Conservation (phyloP, 2,113 vertebrate genomes). For the Pseudonaja textilis region DNA sequence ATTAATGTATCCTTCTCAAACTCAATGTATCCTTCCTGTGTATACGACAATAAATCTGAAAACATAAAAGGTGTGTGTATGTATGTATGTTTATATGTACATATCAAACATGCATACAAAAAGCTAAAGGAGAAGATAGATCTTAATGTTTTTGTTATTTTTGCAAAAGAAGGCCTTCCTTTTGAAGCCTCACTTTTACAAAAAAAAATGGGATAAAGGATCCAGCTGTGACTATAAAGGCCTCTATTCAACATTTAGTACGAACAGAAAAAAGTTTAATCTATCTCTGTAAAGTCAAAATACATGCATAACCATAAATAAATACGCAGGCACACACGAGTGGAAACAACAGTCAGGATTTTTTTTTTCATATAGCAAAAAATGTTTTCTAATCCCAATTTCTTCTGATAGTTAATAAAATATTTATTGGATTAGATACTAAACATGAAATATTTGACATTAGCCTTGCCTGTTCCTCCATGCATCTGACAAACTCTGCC, state of each 20-base stretch:
- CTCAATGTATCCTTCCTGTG: not conserved
- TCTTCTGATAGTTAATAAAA: not conserved
- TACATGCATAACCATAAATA: not conserved
- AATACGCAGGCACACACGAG: not conserved
- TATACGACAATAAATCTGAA: not conserved
- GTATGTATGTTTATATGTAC: not conserved
- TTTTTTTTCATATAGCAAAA: not conserved
- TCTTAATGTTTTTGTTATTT: not conserved
- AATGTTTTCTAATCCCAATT: not conserved
- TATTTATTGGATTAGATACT: not conserved
- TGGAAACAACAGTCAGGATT: not conserved
- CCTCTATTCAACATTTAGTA: not conserved
- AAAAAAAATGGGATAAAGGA: not conserved
- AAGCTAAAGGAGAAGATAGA: not conserved
- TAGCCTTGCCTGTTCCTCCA: constrained; percentile 82
- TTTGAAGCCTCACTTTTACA: not conserved
- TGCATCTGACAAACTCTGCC: constrained; percentile 79
- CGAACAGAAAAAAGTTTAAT: not conserved
- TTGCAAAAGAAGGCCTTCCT: not conserved
- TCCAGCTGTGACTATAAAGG: not conserved
- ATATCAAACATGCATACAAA: not conserved
- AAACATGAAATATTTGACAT: not conserved
- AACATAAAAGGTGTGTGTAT: not conserved
- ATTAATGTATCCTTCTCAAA: not conserved
- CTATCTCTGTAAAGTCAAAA: not conserved